These are phyloP conservation scores for Hypomesus transpacificus DNA, from an alignment of 2,113 vertebrate genomes.

Conservation along the genomic window DNA sequence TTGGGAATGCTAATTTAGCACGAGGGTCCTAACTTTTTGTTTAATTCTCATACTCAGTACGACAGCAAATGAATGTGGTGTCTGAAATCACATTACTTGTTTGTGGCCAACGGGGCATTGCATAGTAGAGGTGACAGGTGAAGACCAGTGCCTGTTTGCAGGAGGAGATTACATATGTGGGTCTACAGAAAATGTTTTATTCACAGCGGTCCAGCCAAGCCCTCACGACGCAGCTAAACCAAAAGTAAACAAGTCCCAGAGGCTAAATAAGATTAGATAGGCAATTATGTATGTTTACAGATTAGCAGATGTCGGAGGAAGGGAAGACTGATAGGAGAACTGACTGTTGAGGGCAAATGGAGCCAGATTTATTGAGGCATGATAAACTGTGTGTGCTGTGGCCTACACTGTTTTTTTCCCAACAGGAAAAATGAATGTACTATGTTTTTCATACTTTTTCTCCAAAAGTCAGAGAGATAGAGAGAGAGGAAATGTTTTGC, in stretches of 20 bases:
- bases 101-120: slow-evolving; percentile 44
- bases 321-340: slow-evolving; percentile 23
- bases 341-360: slow-evolving; percentile 2
- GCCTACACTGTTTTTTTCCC: slow-evolving; percentile 20
- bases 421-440: slow-evolving; percentile 15
- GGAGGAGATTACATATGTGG: slow-evolving; percentile 56
- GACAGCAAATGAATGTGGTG: slow-evolving; percentile 38
- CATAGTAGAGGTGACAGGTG: slow-evolving; percentile 29
- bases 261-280: slow-evolving; percentile 60
- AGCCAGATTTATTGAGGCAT: slow-evolving; percentile 5
- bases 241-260: slow-evolving; percentile 64
- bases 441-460: slow-evolving; percentile 40
- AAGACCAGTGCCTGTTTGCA: slow-evolving; percentile 30
- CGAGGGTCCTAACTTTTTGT: neutral
- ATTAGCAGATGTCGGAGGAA: slow-evolving; percentile 50
- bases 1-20: too few relatives aligned
- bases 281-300: slow-evolving; percentile 60
- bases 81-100: slow-evolving; percentile 51
- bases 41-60: slow-evolving; percentile 29
- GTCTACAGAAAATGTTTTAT: slow-evolving; percentile 63
- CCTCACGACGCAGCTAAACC: slow-evolving; percentile 45
- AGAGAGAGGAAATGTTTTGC: slow-evolving; percentile 19
- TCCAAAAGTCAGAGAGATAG: slow-evolving; percentile 32
- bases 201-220: slow-evolving; percentile 52
- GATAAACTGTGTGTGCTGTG: neutral